Conservation (phyloP, 2,113 vertebrate genomes). For the Melanerpes formicivorus region DNA sequence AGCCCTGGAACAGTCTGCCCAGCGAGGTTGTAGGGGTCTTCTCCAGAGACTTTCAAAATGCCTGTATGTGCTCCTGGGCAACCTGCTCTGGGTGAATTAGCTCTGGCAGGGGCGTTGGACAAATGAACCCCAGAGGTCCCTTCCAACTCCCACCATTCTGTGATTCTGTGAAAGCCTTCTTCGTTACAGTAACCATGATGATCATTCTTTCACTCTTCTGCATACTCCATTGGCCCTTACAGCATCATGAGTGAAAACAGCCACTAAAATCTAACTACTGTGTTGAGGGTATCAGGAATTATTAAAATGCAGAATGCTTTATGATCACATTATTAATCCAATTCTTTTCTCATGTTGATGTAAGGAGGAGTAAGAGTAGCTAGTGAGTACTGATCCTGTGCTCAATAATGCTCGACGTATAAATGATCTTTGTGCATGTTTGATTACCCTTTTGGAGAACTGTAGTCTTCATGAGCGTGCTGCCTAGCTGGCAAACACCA, state of each 20-base stretch:
- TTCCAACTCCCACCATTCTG: too few relatives aligned
- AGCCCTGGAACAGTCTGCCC: too few relatives aligned
- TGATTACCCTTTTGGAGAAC: background rate
- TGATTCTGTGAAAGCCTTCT: background rate
- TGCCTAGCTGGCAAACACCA: rapidly evolving
- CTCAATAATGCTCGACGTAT: background rate
- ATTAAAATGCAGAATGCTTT: background rate
- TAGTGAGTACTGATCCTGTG: background rate
- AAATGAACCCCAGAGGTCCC: too few relatives aligned
- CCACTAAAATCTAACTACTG: background rate
- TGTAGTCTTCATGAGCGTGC: background rate
- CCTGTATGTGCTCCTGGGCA: too few relatives aligned
- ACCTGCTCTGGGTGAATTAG: too few relatives aligned
- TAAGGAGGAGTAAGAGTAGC: background rate
- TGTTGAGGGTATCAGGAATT: background rate
- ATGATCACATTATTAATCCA: background rate
- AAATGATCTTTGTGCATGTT: background rate
- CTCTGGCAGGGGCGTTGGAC: too few relatives aligned
- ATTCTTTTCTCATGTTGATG: background rate
- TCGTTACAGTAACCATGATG: background rate
- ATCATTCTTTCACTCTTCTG: background rate
- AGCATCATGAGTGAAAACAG: background rate
- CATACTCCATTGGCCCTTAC: background rate
- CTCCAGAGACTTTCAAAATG: too few relatives aligned
- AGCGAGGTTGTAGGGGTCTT: too few relatives aligned